These are phyloP conservation scores for Xiphorhynchus erythropygius DNA, from an alignment of 2,797 vertebrate genomes.

Conservation along the genomic window DNA sequence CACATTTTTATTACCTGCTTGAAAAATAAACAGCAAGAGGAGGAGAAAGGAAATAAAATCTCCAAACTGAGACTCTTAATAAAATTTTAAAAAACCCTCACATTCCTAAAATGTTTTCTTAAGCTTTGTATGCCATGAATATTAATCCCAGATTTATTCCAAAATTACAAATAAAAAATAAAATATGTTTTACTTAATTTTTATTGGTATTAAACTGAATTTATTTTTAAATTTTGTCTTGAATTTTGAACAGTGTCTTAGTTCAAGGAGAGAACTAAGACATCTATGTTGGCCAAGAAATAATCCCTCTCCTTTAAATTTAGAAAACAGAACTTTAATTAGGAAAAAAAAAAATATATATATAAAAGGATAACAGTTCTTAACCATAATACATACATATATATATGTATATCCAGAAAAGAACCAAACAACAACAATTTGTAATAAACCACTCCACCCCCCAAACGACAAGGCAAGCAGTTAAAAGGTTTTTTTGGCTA, in stretches of 20 bases:
- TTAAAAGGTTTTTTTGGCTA: too few relatives aligned
- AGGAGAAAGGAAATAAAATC: background rate
- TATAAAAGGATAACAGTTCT: too few relatives aligned
- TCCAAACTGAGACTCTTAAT: background rate
- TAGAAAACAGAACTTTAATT: too few relatives aligned
- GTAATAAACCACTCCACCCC: too few relatives aligned
- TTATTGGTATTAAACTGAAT: background rate
- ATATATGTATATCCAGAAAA: too few relatives aligned
- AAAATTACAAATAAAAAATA: background rate
- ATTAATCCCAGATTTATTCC: background rate
- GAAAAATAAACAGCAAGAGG: background rate
- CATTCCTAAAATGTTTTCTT: background rate
- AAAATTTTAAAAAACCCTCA: rapidly evolving
- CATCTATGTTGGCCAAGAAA: too few relatives aligned
- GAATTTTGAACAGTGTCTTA: background rate
- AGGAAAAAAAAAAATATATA: too few relatives aligned
- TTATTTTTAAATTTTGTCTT: background rate
- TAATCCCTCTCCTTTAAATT: too few relatives aligned
- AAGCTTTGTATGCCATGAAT: background rate
- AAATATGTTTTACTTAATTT: background rate
- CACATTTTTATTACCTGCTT: background rate
- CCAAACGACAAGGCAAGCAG: too few relatives aligned
- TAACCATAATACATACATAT: too few relatives aligned
- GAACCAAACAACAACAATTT: too few relatives aligned
- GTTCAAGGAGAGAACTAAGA: too few relatives aligned